A percentile compares a stretch with the other conserved stretches of the same genome.
These are phyloP conservation scores for Rhinopomastus cyanomelas DNA, from an alignment of 2,113 vertebrate genomes.

Conservation along the genomic window DNA sequence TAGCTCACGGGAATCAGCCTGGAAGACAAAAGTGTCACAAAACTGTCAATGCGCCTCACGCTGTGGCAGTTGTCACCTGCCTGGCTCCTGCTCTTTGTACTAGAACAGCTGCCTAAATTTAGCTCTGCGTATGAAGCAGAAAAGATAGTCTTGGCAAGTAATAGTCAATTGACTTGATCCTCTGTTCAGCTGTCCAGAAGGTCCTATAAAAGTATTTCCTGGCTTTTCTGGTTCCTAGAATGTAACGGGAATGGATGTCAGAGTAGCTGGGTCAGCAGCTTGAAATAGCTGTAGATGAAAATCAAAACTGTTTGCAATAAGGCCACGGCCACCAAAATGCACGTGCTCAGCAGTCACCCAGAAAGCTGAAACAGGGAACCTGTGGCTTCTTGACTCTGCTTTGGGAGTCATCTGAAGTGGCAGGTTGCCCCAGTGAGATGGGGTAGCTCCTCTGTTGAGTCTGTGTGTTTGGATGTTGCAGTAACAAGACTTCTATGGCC, in stretches of 20 bases:
- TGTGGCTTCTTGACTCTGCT: not conserved
- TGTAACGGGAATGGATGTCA: not conserved
- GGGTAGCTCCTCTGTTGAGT: not conserved
- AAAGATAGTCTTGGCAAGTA: not conserved
- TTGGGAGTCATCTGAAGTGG: not conserved
- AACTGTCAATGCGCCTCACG: not conserved
- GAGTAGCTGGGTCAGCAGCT: not conserved
- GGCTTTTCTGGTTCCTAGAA: not conserved
- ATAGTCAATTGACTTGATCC: not conserved
- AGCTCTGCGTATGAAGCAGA: not conserved
- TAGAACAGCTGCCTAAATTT: not conserved
- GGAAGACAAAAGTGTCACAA: not conserved
- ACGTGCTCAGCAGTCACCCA: not conserved
- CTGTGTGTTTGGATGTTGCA: not conserved
- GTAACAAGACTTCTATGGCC: not conserved
- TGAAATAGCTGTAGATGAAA: not conserved
- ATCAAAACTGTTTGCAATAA: not conserved
- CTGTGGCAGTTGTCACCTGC: not conserved
- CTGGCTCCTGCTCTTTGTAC: not conserved
- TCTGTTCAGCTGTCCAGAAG: not conserved
- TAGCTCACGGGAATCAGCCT: not conserved
- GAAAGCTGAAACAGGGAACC: not conserved
- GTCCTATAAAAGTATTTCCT: not conserved
- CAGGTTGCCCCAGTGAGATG: not conserved
- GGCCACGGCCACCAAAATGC: not conserved